Evolutionary conservation across 2,888 invertebrate species (phyloP).

Genomic region (Sicus ferrugineus): DNA sequence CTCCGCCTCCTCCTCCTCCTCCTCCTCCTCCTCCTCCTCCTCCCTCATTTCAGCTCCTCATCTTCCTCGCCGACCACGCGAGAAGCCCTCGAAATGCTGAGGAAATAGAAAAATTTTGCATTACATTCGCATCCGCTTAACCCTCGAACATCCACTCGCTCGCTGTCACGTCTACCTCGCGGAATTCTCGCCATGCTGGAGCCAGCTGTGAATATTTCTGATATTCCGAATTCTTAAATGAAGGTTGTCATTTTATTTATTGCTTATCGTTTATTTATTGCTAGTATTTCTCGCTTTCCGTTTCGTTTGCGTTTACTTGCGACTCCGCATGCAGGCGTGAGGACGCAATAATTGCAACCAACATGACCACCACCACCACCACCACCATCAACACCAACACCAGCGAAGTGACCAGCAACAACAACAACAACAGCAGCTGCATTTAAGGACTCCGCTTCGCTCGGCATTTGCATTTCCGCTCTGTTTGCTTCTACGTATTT

Average conservation of each 20-base stretch:
- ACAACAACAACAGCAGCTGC: background rate
- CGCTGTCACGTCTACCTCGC: no score
- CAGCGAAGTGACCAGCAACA: background rate
- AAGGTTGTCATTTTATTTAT: no score
- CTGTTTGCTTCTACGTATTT: background rate
- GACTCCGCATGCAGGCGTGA: background rate
- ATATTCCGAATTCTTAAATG: background rate
- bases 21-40: no score
- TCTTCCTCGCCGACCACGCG: background rate
- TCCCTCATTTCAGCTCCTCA: background rate
- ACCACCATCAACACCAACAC: background rate
- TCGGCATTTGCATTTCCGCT: constrained; percentile 20
- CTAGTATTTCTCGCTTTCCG: no score
- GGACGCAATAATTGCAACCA: constrained; percentile 10
- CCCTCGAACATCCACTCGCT: no score
- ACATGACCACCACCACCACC: background rate
- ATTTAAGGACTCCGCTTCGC: background rate
- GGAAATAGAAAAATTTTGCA: background rate
- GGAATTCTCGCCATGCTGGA: no score
- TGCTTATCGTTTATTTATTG: no score
- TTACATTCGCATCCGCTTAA: background rate
- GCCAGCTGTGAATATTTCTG: no score
- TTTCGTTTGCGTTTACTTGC: background rate
- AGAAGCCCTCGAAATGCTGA: background rate
- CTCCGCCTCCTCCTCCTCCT: background rate